These are phyloP conservation scores for Neoitamus cyanurus DNA, from an alignment of 2,888 invertebrate species.

Conservation along the genomic window DNA sequence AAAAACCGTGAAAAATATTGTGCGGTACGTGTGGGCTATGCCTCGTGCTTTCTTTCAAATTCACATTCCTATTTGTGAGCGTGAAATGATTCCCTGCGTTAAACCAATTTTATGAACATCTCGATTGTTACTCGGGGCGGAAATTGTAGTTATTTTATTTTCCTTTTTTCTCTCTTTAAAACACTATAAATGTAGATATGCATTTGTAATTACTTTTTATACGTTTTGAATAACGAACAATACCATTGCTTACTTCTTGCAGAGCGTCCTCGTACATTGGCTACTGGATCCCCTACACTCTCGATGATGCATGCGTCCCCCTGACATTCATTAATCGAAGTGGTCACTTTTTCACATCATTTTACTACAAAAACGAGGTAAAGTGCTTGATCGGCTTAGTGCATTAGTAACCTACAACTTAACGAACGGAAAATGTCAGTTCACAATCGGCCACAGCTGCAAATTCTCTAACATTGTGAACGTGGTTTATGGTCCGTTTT, in stretches of 20 bases:
- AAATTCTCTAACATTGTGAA: neutral
- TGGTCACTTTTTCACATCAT: neutral
- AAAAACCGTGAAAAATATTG: too few relatives aligned
- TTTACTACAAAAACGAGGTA: constrained; percentile 40
- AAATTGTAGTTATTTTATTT: too few relatives aligned
- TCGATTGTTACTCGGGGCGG: too few relatives aligned
- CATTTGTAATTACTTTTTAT: neutral
- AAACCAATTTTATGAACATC: too few relatives aligned
- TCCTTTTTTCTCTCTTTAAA: neutral
- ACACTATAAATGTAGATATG: neutral
- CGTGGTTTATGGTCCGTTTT: neutral
- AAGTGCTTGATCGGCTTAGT: neutral
- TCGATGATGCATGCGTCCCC: neutral
- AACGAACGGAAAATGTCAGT: neutral
- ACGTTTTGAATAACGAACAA: neutral
- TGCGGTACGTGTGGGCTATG: too few relatives aligned
- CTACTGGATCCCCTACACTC: neutral
- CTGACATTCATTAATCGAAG: neutral
- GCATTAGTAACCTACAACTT: neutral
- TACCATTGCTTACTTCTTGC: neutral
- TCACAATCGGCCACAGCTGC: neutral
- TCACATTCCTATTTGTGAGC: too few relatives aligned
- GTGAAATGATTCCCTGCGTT: too few relatives aligned
- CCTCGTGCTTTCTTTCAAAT: too few relatives aligned
- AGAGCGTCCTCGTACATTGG: constrained; percentile 11